Base-by-base conservation (phyloP, 2,888 invertebrate species). In the Cataglyphis cursor region DNA sequence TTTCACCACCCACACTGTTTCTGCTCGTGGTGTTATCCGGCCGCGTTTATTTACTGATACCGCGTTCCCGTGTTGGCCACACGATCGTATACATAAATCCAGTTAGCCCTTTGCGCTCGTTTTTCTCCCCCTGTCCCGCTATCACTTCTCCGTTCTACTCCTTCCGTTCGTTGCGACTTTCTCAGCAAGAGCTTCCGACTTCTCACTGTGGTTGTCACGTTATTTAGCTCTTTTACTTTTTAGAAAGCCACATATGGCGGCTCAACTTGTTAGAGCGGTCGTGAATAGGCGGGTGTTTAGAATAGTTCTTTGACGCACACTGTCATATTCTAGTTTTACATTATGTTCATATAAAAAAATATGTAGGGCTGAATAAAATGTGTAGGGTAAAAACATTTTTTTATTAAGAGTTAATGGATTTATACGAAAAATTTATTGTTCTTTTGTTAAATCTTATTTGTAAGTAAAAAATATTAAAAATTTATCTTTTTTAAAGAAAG, bases 41-140 rank as follows among this genome's bases (percentile, higher is more conserved):
- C 85, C 62, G 87, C 89, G 91, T 93, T 93, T 93, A 93, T 94
- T 93, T 93, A 93, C 92, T 93, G 90, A 90, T 91, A 90, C 90
- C 90, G 90, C 92, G 92, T 91, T 92, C 90, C 88, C 89, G 85
- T 87, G 88, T 80, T 88, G 84, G 87, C 92, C 91, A 85, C 83
- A 86, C 85, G 88, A 84, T 72, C 87, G 81, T 89, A 83, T 89
- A 92, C 90, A 92, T 92, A 92, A 92, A 92, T 92, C 88, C 88
- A 85, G 66, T 76, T 89, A 82, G 82, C 86, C 87, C 83, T 83
- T 70, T 83, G 78, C 72, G 68, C 80, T 44, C 84, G 41, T 75
- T 57, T 62, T 41, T 54, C 72, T 64, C 44, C 18, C 61, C 57
- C 31, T 66, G 10, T 38, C 18, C 51, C 8, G 41, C 62, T 48